A percentile compares a stretch with the other conserved stretches of the same genome.
phyloP scores from a whole-genome alignment of 1,140 invertebrate species.

The Papilio xuthus region DNA sequence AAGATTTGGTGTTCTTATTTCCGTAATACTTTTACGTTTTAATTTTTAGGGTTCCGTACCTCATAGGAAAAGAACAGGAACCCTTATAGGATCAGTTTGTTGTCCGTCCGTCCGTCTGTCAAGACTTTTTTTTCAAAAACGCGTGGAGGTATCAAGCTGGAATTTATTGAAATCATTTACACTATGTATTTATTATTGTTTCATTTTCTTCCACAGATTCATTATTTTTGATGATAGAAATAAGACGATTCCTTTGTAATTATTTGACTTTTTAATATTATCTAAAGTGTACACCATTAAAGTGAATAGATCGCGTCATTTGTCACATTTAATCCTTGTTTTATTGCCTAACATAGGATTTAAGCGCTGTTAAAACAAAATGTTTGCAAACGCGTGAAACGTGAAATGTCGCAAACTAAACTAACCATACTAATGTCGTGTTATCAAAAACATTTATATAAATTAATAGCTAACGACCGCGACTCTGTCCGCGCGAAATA shows the following conservation, averaged over 20 bases:
- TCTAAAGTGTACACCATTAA: slow-evolving; percentile 3
- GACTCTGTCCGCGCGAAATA: too few relatives aligned
- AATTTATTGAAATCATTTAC: too few relatives aligned
- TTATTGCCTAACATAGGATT: slow-evolving; percentile 24
- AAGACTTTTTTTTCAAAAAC: too few relatives aligned
- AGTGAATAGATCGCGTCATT: slow-evolving; percentile 23
- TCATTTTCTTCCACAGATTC: too few relatives aligned
- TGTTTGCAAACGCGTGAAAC: slow-evolving; percentile 2
- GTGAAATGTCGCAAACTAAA: background rate
- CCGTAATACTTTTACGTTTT: background rate
- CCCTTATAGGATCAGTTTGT: too few relatives aligned
- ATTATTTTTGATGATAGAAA: too few relatives aligned
- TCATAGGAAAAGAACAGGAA: too few relatives aligned
- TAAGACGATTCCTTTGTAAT: background rate
- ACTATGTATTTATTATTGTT: too few relatives aligned
- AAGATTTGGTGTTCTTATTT: background rate
- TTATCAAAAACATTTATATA: background rate
- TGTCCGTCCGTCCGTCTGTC: too few relatives aligned
- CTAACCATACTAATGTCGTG: background rate
- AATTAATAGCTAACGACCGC: too few relatives aligned
- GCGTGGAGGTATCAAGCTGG: too few relatives aligned
- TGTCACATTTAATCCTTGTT: slow-evolving; percentile 18
- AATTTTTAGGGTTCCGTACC: too few relatives aligned
- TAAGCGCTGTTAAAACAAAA: slow-evolving; percentile 6
- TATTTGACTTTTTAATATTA: slow-evolving; percentile 2